Conservation (phyloP, 2,797 vertebrate species). For the Falco columbarius region DNA sequence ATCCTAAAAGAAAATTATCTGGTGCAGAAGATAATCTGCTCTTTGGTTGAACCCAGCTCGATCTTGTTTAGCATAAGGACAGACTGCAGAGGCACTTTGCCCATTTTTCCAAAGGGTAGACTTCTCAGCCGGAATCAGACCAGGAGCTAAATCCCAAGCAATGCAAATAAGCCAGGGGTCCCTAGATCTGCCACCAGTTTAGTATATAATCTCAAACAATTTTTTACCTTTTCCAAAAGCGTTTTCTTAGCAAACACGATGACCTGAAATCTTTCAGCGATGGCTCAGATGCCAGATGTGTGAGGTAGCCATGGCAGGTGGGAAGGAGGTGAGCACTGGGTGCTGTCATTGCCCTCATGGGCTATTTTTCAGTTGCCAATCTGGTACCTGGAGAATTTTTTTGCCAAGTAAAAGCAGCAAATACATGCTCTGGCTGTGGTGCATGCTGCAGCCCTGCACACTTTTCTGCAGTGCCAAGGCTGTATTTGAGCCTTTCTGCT, state of each 20-base stretch:
- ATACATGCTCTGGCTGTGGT: background rate
- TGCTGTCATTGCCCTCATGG: rapidly evolving
- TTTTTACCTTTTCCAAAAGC: background rate
- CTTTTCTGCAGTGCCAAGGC: background rate
- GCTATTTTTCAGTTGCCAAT: background rate
- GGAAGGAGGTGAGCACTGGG: background rate
- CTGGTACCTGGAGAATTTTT: background rate
- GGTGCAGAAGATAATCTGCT: background rate
- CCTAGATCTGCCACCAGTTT: background rate
- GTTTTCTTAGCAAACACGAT: background rate
- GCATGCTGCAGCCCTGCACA: background rate
- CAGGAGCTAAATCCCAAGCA: background rate
- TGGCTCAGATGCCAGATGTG: background rate
- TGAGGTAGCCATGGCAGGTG: rapidly evolving
- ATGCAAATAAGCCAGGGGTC: background rate
- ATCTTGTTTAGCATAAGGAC: background rate
- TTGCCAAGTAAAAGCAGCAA: background rate
- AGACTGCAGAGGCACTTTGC: background rate
- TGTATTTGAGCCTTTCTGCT: background rate
- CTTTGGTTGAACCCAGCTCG: background rate
- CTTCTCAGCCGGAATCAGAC: background rate
- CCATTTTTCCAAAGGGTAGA: background rate
- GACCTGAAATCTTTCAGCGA: too few species aligned
- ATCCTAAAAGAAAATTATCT: background rate
- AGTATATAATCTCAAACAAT: rapidly evolving